phyloP scores from a whole-genome alignment of 2,113 vertebrate genomes.

The Ginglymostoma cirratum region DNA sequence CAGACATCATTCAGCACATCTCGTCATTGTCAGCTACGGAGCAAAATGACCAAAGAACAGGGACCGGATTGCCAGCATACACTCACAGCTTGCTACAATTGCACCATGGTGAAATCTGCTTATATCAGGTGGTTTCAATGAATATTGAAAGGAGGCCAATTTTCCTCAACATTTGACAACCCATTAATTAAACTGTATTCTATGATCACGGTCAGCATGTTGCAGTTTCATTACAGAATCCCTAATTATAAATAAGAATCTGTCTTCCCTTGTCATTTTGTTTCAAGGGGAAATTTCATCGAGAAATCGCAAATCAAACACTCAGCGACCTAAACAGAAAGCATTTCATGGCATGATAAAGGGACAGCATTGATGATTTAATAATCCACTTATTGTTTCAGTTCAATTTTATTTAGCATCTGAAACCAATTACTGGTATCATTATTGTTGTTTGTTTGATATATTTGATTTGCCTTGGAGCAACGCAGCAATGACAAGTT shows the following conservation, averaged over 20 bases:
- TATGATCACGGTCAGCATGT: not conserved
- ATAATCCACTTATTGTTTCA: not conserved
- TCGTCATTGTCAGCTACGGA: too few relatives aligned
- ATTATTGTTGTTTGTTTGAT: too few relatives aligned
- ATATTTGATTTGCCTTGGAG: too few relatives aligned
- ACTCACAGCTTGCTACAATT: not conserved
- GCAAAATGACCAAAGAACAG: too few relatives aligned
- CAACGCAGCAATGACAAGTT: too few relatives aligned
- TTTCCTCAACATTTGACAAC: not conserved
- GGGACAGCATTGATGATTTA: not conserved
- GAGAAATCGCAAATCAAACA: not conserved
- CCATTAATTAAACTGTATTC: not conserved
- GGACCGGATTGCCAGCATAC: not conserved
- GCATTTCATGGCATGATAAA: not conserved
- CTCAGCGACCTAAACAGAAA: not conserved
- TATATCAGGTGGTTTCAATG: not conserved
- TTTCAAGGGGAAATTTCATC: not conserved
- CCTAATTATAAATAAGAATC: not conserved
- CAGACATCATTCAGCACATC: not conserved
- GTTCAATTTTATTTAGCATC: not conserved
- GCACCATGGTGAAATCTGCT: not conserved
- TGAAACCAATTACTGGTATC: not conserved
- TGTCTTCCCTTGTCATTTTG: not conserved
- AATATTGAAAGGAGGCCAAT: not conserved
- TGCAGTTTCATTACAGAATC: not conserved